These are phyloP conservation scores for Sinocyclocheilus grahami DNA, from an alignment of 2,113 vertebrate species.

Conservation along the genomic window DNA sequence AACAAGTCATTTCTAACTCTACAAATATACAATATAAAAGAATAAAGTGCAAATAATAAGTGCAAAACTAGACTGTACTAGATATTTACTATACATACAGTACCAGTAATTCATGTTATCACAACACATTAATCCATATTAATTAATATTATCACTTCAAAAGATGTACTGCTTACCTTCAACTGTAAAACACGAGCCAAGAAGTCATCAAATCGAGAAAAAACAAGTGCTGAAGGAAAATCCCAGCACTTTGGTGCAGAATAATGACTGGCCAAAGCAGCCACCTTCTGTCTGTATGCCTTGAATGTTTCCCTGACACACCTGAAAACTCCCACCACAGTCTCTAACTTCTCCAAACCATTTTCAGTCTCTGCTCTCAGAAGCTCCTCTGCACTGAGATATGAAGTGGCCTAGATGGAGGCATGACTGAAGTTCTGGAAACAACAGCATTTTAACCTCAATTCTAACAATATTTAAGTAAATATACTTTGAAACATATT, in stretches of 20 bases:
- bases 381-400: constrained; percentile 75
- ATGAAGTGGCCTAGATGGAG: constrained; percentile 52
- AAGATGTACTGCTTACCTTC: constrained; percentile 70
- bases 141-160: not conserved
- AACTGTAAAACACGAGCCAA: constrained; percentile 73
- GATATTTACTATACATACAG: too few species aligned
- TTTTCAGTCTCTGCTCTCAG: constrained; percentile 80
- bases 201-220: constrained; percentile 78
- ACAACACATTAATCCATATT: too few species aligned
- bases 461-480: not conserved
- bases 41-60: too few species aligned
- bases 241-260: constrained; percentile 74
- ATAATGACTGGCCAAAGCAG: constrained; percentile 63
- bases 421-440: not conserved
- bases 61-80: too few species aligned
- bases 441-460: not conserved
- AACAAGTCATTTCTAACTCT: too few species aligned
- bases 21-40: too few species aligned
- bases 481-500: too few species aligned
- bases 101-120: too few species aligned
- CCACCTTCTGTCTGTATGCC: constrained; percentile 68
- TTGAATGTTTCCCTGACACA: constrained; percentile 77
- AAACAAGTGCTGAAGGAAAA: constrained; percentile 80
- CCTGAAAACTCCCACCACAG: constrained; percentile 67
- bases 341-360: constrained; percentile 74